Evolutionary conservation across 2,113 vertebrate genomes (phyloP).

Genomic region (Larimichthys crocea): DNA sequence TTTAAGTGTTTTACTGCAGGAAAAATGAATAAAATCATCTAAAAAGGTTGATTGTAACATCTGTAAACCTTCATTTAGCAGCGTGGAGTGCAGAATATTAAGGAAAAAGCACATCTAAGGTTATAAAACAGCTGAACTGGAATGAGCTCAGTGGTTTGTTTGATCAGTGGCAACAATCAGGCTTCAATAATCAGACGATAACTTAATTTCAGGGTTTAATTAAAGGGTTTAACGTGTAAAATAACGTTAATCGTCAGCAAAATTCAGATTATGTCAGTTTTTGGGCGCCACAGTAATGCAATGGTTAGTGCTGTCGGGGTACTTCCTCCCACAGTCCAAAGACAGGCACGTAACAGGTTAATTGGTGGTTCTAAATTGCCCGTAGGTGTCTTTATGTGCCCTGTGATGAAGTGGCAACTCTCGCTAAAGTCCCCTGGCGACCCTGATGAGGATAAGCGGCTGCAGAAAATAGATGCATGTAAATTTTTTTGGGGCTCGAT

Average conservation of each 20-base stretch:
- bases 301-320: too few relatives aligned
- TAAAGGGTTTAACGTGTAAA: slow-evolving; percentile 25
- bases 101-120: not conserved
- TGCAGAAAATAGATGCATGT: too few relatives aligned
- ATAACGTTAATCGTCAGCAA: slow-evolving; percentile 18
- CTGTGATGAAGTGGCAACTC: too few relatives aligned
- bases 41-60: slow-evolving; percentile 13
- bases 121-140: slow-evolving; percentile 22
- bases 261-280: not conserved
- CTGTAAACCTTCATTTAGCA: slow-evolving; percentile 38
- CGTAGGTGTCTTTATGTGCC: too few relatives aligned
- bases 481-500: too few relatives aligned
- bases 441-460: too few relatives aligned
- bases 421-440: too few relatives aligned
- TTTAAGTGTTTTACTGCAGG: slow-evolving; percentile 8
- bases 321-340: too few relatives aligned
- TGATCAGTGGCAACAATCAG: slow-evolving; percentile 49
- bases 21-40: not conserved
- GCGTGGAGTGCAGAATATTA: slow-evolving; percentile 1
- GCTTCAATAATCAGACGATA: slow-evolving; percentile 13
- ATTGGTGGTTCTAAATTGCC: too few relatives aligned
- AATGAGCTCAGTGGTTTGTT: slow-evolving; percentile 57
- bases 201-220: not conserved
- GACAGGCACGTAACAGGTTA: too few relatives aligned
- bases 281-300: not conserved